Base-by-base conservation (phyloP, 2,797 vertebrate species). In the Rhynchonycteris naso region DNA sequence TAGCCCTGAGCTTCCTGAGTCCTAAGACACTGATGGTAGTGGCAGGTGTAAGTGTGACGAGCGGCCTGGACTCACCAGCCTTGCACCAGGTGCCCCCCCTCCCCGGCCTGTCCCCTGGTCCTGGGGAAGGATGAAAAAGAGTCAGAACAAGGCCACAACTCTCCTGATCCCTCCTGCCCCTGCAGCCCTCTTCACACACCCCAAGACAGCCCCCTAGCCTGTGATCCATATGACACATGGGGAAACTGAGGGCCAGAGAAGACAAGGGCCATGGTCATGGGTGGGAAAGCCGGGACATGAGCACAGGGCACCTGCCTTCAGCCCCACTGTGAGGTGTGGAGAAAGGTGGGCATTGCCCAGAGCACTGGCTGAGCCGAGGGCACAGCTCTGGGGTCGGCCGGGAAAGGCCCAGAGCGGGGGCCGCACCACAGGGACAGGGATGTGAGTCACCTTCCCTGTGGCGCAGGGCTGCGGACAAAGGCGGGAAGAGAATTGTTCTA, bases 401-500 rank as follows among this genome's bases (percentile, higher is more conserved):
- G 72, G 30, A 93, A 92, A 78, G 59, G 56, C 47, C 47, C 56
- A 19, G 68, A 79, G 69, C 94, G 66, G 54, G 66, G 91, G 69
- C 84, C 82, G 80, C 58, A 33, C 14, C 18, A 1, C 59, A 66
- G 74, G 43, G 16, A 76, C 95, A 71, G 96, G 95, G 94, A 97
- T 97, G 58, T 97, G 97, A 97, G 96, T 97, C 97, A 97, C 61
- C 68, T 80, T 97, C 95, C 86, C 78, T 69, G 66, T 87, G 65
- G 88, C 35, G 58, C 94, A 80, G 78, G 59, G 24, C 68, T 12
- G 56, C 59, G 76, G 93, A 97, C 96, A 97, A 97, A 97, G 86
- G 91, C 85, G 92, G 97, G 96, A 97, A 97, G 93, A 94, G 96
- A 78, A 97, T 97, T 97, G 97, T 97, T 97, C 93, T 95, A 43